Base-by-base conservation (phyloP, 2,113 vertebrate species). In the Oplegnathus fasciatus region DNA sequence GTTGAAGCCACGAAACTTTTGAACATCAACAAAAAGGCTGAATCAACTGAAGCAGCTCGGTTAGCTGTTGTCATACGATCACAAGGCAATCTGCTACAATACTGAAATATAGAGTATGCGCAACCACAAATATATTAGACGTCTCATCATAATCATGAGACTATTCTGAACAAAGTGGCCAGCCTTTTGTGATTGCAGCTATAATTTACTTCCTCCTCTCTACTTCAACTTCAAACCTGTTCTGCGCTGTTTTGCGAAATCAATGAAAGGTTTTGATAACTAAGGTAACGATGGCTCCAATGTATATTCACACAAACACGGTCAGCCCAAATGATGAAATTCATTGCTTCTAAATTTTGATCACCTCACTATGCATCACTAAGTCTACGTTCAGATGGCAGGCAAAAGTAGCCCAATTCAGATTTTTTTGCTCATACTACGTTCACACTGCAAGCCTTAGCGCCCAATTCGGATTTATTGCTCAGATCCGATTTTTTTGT, bases 281-380 rank as follows among this genome's bases (percentile, higher is more conserved):
- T 20, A 42, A 72, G 8, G 46, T 54, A 52, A 75, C 78, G 34
- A 57, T 80, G 34, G 15, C 32, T 70, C 50, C 58, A 80, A 18
- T 22, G 37, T n/a, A 40, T 30, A 20, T 72, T 52, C 13, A 57
- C 17, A 5, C 1, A 37, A 75, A 20, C 22, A 68, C 9, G 4
- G 7, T 28, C 30, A 15, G 6, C 8, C 24, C 7, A 57, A 67
- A 52, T 7, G 3, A 55, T 24, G 15, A 44, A 34, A 18, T 13
- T 28, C 6, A 13, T 52, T 54, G 9, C 4, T 46, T 46, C 22
- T 34, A 20, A 1, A 60, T 46, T 28, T 57, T 20, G 4, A 78
- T 52, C 5, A 7, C 14, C 8, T 34, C 28, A 37, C 9, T 37
- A 20, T 11, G n/a, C 34, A 37, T 3, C 34, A 37, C 6, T 37